Evolutionary conservation across 2,797 vertebrate species (phyloP).

Genomic region (Cuniculus paca): DNA sequence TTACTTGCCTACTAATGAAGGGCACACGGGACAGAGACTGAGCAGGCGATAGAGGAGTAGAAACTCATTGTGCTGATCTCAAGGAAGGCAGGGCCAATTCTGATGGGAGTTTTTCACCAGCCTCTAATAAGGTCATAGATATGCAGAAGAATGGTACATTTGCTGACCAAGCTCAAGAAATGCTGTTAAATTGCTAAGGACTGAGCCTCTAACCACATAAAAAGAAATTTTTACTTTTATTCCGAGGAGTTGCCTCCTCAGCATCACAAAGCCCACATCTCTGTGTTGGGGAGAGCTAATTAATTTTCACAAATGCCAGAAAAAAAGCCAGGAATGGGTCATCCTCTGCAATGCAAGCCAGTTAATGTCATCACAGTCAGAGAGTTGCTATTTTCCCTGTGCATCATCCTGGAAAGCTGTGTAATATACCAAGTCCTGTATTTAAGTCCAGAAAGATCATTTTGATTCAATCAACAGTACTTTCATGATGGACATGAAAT

Average conservation of each 20-base stretch:
- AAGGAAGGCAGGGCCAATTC: background rate
- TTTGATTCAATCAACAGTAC: background rate
- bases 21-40: background rate
- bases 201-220: background rate
- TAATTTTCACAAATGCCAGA: background rate
- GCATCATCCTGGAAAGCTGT: rapidly evolving
- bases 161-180: background rate
- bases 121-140: background rate
- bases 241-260: background rate
- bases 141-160: background rate
- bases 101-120: background rate
- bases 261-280: background rate
- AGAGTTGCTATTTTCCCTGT: background rate
- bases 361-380: background rate
- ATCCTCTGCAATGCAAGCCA: background rate
- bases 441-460: background rate
- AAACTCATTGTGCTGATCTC: background rate
- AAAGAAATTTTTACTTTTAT: background rate
- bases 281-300: background rate
- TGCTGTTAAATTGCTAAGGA: background rate
- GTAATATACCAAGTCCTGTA: background rate
- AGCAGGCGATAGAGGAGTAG: background rate
- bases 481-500: background rate
- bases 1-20: background rate
- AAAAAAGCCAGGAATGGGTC: background rate